These are phyloP conservation scores for Leucophenga varia DNA, from an alignment of 1,140 invertebrate species.

Conservation along the genomic window DNA sequence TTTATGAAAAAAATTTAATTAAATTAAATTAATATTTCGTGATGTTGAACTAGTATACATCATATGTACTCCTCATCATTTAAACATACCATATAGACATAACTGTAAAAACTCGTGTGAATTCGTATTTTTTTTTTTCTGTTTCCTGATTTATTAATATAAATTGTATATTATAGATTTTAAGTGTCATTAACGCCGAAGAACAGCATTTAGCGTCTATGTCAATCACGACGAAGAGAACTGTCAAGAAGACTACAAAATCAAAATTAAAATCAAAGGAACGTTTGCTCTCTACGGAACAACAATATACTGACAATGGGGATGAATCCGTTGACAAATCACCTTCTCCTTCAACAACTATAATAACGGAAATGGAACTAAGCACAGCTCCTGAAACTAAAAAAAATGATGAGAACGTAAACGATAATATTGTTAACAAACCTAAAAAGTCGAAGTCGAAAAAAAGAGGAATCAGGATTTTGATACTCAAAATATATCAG, in stretches of 20 bases:
- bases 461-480: constrained; percentile 24
- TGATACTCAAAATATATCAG: constrained; percentile 34
- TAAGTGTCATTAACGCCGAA: constrained; percentile 14
- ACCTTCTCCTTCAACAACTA: no score
- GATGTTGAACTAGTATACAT: no score
- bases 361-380: no score
- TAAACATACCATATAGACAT: no score
- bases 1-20: no score
- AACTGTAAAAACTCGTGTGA: no score
- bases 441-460: constrained; percentile 17
- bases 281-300: neutral
- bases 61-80: no score
- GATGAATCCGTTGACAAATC: neutral
- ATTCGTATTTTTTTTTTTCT: no score
- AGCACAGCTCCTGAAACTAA: no score
- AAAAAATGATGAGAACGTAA: no score
- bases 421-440: neutral
- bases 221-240: constrained; percentile 15
- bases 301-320: neutral
- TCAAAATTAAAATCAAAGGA: neutral
- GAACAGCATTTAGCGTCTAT: constrained; percentile 18
- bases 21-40: no score
- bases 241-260: constrained; percentile 3
- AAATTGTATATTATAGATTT: no score
- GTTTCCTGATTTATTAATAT: neutral